Percentiles rank a stretch among this genome's conserved stretches.
Evolutionary conservation across 2,888 invertebrate genomes (phyloP).

Genomic region (Macropis europaea): DNA sequence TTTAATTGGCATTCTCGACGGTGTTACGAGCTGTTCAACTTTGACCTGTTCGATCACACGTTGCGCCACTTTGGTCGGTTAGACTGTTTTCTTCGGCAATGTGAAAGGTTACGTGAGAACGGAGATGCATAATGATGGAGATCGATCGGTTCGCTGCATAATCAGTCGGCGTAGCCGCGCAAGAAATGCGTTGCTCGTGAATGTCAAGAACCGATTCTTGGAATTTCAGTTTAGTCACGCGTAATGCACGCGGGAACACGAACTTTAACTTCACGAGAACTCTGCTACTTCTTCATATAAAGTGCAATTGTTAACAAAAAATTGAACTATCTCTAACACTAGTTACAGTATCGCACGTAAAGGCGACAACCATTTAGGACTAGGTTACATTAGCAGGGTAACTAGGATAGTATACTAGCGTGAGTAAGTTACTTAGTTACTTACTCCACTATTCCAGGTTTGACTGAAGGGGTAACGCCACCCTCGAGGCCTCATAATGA

Average conservation of each 20-base stretch:
- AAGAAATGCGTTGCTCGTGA: constrained; percentile 52
- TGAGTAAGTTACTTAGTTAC: too few species aligned
- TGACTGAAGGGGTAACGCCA: too few species aligned
- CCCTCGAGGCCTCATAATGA: too few species aligned
- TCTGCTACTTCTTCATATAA: too few species aligned
- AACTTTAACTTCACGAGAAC: background rate
- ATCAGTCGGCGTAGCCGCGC: constrained; percentile 49
- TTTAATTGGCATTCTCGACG: background rate
- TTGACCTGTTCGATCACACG: background rate
- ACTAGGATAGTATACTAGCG: too few species aligned
- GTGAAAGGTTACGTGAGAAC: constrained; percentile 44
- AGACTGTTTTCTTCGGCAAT: constrained; percentile 24
- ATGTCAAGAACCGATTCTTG: constrained; percentile 62
- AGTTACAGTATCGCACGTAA: too few species aligned
- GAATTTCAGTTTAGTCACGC: constrained; percentile 54
- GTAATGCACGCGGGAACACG: constrained; percentile 5
- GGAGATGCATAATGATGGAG: constrained; percentile 36
- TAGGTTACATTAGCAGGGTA: too few species aligned
- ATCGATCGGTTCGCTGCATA: constrained; percentile 45
- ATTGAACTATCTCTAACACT: too few species aligned
- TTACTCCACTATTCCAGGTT: too few species aligned
- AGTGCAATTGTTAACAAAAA: constrained; percentile 17
- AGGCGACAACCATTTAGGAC: too few species aligned
- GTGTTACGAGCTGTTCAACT: constrained; percentile 7
- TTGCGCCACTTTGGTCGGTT: constrained; percentile 37